Evolutionary conservation across 2,113 vertebrate genomes (phyloP).

Genomic region (Callospermophilus lateralis): DNA sequence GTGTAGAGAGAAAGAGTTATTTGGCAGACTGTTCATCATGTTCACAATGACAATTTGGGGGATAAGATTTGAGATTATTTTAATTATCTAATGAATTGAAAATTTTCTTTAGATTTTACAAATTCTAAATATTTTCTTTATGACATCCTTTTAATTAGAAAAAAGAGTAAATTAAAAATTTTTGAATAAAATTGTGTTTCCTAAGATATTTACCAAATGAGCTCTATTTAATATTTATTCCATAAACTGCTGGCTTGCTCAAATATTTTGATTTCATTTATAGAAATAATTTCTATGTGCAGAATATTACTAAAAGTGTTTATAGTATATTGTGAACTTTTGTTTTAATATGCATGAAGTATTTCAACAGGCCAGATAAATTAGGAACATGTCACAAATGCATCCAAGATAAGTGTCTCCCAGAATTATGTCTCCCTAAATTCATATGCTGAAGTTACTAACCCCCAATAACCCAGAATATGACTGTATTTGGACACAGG

Average conservation of each 20-base stretch:
- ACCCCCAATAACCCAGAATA: not conserved
- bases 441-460: not conserved
- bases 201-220: not conserved
- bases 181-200: constrained; percentile 51
- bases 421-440: not conserved
- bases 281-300: not conserved
- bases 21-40: not conserved
- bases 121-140: not conserved
- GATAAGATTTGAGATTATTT: not conserved
- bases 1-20: not conserved
- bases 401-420: not conserved
- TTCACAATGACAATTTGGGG: not conserved
- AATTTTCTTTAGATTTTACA: constrained; percentile 15
- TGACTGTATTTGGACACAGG: not conserved
- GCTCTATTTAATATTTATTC: not conserved
- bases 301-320: constrained; percentile 22
- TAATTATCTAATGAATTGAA: not conserved
- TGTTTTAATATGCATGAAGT: not conserved
- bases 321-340: not conserved
- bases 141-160: not conserved
- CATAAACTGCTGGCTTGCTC: not conserved
- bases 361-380: constrained; percentile 30
- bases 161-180: not conserved
- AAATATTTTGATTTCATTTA: constrained; percentile 14
- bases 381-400: constrained; percentile 23